These are phyloP conservation scores for Otocyon megalotis DNA, from an alignment of 2,113 vertebrate species.

Conservation along the genomic window DNA sequence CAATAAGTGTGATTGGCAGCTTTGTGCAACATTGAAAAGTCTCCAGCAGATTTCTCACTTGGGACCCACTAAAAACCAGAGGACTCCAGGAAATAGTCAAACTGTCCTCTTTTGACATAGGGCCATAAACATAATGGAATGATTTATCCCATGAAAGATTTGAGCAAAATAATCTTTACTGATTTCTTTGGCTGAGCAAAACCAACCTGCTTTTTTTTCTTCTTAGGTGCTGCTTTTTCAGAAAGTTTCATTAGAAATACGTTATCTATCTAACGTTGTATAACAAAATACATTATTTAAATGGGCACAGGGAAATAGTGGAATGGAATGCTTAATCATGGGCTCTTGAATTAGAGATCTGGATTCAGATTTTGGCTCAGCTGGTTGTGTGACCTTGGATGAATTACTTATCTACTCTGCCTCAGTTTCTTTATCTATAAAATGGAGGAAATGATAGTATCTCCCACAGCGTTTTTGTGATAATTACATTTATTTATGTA, in stretches of 20 bases:
- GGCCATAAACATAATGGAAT: conserved; percentile 80
- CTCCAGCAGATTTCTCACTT: conserved; percentile 81
- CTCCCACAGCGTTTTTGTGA: not conserved
- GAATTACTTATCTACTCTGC: not conserved
- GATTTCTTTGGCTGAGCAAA: conserved; percentile 46
- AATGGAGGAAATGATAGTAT: not conserved
- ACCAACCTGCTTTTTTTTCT: conserved; percentile 47
- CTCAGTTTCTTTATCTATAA: conserved; percentile 12
- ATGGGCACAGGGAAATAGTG: not conserved
- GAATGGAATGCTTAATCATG: not conserved
- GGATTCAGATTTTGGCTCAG: not conserved
- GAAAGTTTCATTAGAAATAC: not conserved
- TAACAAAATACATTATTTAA: not conserved
- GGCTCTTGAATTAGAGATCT: not conserved
- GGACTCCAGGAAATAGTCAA: conserved; percentile 82
- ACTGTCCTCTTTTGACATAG: conserved; percentile 79
- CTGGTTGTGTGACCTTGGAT: not conserved
- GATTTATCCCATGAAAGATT: conserved; percentile 73
- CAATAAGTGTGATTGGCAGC: conserved; percentile 79
- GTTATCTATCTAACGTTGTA: not conserved
- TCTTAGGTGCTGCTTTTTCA: not conserved
- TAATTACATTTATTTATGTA: not conserved
- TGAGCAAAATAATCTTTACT: conserved; percentile 71
- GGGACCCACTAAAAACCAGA: conserved; percentile 81
- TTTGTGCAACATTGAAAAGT: conserved; percentile 84